Base-by-base conservation (phyloP, 1,140 invertebrate genomes). In the Bombus cullumanus region DNA sequence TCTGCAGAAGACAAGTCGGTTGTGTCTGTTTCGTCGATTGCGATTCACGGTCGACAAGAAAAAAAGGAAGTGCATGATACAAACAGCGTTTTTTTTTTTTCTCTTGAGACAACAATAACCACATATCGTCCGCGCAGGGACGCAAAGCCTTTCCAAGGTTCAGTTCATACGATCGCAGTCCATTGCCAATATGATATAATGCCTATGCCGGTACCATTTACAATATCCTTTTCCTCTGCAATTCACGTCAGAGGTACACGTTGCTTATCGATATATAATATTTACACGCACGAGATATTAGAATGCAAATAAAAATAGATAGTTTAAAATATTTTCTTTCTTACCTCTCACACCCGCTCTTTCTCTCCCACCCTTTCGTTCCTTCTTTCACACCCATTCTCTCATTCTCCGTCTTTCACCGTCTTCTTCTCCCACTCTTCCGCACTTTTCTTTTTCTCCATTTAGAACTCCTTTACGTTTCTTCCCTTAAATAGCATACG, bases 251-350 rank as follows among this genome's bases (percentile, higher is more conserved):
- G 92, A 93, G 92, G 82, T 93, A 93, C 92, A 93, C 85, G 79
- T 91, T 91, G 83, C 89, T 87, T 88, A 90, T 69, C 83, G 68
- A 74, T 88, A 88, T 43, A 84, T 83, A 71, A 84, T 87, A 91
- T 88, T 85, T 91, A 92, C 85, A 92, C 81, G 84, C 85, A 88
- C 81, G 83, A 86, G 85, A 72, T 62, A 88, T 92, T 91, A 93
- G 91, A 93, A 92, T 93, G 89, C 91, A 94, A 94, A 94, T 91
- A 92, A 94, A 94, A 94, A 93, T 94, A 94, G 88, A 94, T 92
- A 93, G 91, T 92, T 92, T 89, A 92, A 94, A 94, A 94, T 93
- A 93, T 92, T 87, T 85, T 89, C 39, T 87, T 86, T 90, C 75
- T 22, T 64, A 71, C 69, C 37, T 39, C 66, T 28, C 78, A 62